Conservation (phyloP, 2,113 vertebrate species). For the Callipepla squamata region DNA sequence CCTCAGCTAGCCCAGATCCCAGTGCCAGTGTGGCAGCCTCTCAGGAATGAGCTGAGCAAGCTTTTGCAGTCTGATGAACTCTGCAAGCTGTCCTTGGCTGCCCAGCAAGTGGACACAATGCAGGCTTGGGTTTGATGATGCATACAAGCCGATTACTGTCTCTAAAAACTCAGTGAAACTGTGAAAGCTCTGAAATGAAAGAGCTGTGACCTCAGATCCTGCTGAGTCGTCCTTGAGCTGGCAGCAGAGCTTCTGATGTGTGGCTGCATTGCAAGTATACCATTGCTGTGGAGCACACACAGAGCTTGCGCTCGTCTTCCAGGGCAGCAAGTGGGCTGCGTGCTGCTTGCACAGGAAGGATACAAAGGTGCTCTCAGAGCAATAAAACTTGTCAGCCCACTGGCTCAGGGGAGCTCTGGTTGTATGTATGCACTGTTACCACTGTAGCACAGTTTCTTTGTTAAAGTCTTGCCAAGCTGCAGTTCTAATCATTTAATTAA, state of each 20-base stretch:
- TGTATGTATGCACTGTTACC: neutral
- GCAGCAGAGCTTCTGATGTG: neutral
- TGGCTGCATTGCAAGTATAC: neutral
- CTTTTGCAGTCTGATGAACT: slow-evolving; percentile 22
- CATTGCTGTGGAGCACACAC: neutral
- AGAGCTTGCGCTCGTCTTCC: neutral
- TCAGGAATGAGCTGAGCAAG: slow-evolving; percentile 57
- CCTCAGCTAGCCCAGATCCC: slow-evolving; percentile 17
- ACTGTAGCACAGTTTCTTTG: neutral
- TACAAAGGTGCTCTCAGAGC: neutral
- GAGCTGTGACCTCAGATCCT: neutral
- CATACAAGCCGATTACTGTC: neutral
- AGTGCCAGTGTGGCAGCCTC: slow-evolving; percentile 36
- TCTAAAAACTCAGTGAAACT: neutral
- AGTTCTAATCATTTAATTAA: neutral
- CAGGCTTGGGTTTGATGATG: neutral
- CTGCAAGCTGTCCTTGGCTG: slow-evolving; percentile 31
- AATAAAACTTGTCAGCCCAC: neutral
- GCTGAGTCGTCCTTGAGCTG: neutral
- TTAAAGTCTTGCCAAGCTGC: neutral
- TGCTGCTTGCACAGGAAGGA: neutral
- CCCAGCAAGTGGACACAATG: neutral
- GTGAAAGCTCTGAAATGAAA: neutral
- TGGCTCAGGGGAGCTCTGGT: neutral
- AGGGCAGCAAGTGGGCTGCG: neutral